Conservation (phyloP, 2,888 invertebrate genomes). For the Sisyra terminalis region DNA sequence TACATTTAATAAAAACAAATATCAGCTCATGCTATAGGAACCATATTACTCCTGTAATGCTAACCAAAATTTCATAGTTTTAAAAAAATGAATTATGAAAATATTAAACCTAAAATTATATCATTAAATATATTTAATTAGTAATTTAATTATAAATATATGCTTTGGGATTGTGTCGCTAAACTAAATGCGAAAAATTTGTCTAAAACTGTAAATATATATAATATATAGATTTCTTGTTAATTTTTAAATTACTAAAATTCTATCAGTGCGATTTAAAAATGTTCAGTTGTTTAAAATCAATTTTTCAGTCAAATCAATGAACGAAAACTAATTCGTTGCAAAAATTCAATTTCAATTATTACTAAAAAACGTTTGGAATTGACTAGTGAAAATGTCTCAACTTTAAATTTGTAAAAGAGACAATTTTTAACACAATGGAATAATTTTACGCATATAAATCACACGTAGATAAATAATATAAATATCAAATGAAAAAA, state of each 20-base stretch:
- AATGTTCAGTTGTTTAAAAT: constrained; percentile 2
- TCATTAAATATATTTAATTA: constrained; percentile 4
- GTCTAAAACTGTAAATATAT: constrained; percentile 4
- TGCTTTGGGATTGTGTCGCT: constrained; percentile 8
- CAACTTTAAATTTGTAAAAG: neutral
- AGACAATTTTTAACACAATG: neutral
- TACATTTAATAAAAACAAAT: constrained; percentile 13
- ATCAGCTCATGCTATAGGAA: constrained; percentile 16
- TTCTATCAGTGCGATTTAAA: constrained; percentile 7
- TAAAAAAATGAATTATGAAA: constrained; percentile 2
- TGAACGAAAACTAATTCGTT: too few species aligned
- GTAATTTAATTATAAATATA: constrained; percentile 3
- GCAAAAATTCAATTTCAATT: too few species aligned
- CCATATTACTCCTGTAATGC: constrained; percentile 15
- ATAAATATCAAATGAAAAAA: constrained; percentile 1
- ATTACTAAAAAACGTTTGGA: neutral
- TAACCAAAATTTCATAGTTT: constrained; percentile 9
- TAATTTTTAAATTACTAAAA: constrained; percentile 1
- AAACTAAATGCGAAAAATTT: constrained; percentile 9
- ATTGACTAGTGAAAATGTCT: neutral
- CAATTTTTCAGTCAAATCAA: neutral
- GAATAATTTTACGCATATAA: too few species aligned
- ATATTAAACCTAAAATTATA: constrained; percentile 3
- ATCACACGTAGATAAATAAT: too few species aligned
- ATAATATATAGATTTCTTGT: constrained; percentile 1